Evolutionary conservation across 1,140 invertebrate species (phyloP), one percentile per base, ranked within the genome.

Genomic region (Hydropsyche tenuis): DNA sequence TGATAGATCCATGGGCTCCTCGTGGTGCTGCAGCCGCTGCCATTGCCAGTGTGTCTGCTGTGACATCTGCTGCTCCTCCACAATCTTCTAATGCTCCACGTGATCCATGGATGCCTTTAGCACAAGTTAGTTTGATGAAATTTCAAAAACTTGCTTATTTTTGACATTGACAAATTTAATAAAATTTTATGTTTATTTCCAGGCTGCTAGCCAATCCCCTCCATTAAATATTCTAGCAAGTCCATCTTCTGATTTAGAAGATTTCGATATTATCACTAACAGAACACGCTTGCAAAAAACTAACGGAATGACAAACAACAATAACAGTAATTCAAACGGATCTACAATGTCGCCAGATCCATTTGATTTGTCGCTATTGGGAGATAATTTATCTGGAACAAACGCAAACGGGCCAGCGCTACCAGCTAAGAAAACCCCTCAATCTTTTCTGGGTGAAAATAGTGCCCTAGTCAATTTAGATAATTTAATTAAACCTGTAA

Each of bases 391-490:
- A 62, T 81, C 84, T 37, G 80, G 80, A 64, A 84, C 82, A 76
- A 66, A 73, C 74, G 78, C 75, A 71, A 78, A 64, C 75, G 82
- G 82, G 75, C 81, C 79, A 64, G 85, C 84, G 22, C 85, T 85
- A 77, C 86, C 85, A 74, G 82, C 87, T 23, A 92, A 93, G 81
- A 96, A 96, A 83, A 96, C 94, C 69, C 95, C 96, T 7, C 94
- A 96, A 78, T 91, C 90, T 78, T 98, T 98, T 84, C 88, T 98
- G 6, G 96, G 96, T 18, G 94, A 97, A 85, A 98, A 98, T 85
- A 96, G 94, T 20, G 89, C 91, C 77, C 88, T 98, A 73, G 96
- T 98, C 48, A 98, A 98, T 88, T 87, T 98, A 79, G 96, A 98
- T 85, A 96, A 97, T 85, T 88, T 98, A 80, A 93, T 98, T 73